A percentile compares a stretch with the other conserved stretches of the same genome.
These are phyloP conservation scores for Steinernema feltiae DNA, from an alignment of 1,140 invertebrate genomes.

Conservation along the genomic window DNA sequence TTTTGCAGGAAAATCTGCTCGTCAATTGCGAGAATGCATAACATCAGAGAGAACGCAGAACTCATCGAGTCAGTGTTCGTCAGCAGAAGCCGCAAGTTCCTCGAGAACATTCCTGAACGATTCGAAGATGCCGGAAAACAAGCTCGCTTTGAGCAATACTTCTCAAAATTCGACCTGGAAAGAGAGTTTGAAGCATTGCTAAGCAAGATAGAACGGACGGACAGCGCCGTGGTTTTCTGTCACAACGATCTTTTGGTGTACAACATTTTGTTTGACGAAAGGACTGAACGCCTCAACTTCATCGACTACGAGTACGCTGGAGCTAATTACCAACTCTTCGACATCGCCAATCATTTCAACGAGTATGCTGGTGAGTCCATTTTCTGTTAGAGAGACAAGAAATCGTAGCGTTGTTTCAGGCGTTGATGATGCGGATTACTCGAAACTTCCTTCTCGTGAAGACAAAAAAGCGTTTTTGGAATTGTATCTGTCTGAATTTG, in stretches of 20 bases:
- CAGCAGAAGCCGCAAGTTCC: slow-evolving; percentile 70
- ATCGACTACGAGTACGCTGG: slow-evolving; percentile 96
- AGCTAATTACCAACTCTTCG: slow-evolving; percentile 87
- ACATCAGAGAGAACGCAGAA: slow-evolving; percentile 58
- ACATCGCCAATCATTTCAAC: slow-evolving; percentile 95
- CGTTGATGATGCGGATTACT: slow-evolving; percentile 58
- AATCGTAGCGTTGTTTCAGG: slow-evolving; percentile 44
- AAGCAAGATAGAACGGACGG: background rate
- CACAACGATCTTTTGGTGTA: slow-evolving; percentile 93
- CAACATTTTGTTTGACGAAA: slow-evolving; percentile 79
- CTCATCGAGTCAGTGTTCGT: slow-evolving; percentile 67
- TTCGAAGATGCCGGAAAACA: slow-evolving; percentile 40
- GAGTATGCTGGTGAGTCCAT: slow-evolving; percentile 79
- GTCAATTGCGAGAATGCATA: slow-evolving; percentile 73
- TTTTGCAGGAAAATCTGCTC: slow-evolving; percentile 67
- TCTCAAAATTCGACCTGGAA: slow-evolving; percentile 23
- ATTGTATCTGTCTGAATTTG: slow-evolving; percentile 16
- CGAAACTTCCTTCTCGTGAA: background rate
- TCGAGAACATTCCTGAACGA: slow-evolving; percentile 62
- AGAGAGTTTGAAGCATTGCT: slow-evolving; percentile 1
- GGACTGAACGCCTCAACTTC: slow-evolving; percentile 70
- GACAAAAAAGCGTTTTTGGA: background rate
- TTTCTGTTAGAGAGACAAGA: background rate
- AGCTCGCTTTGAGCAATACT: slow-evolving; percentile 38
- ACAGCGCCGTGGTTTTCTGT: slow-evolving; percentile 78